Base-by-base conservation (phyloP, 1,140 invertebrate species). In the Temnothorax longispinosus region DNA sequence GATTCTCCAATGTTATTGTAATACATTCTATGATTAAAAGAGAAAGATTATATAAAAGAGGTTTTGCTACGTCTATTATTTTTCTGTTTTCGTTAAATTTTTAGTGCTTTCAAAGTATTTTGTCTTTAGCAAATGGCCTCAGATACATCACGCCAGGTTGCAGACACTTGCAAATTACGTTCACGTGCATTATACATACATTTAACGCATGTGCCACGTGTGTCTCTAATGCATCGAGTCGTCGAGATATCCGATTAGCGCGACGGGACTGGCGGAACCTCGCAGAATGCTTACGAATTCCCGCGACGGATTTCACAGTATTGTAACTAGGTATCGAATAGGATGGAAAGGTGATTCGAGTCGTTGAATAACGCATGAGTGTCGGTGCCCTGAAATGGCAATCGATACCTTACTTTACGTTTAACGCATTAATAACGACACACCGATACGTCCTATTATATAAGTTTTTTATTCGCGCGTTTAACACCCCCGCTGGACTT, bases 231-330 rank as follows among this genome's bases (percentile, higher is more conserved):
- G 67, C 80, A 44, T 60, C 67, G 44, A 52, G 11, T 52, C 47
- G 54, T 38, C 60, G 54, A 27, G 38, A 74, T 74, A 84, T 75
- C 41, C 80, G 80, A 74, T 82, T 84, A 84, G 18, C 50, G 50
- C 35, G 21, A 65, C 27, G 54, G 74, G 60, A 84, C 69, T 54
- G 21, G 64, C 18, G 54, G 62, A 75, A 75, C 32, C 41, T 74
- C 41, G 80, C 13, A 32, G 54, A 62, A 74, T 60, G 32, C 32
- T 54, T 84, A 54, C 69, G 27, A 72, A 74, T 74, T 72, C 27
- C 41, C 80, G 69, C 67, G 10, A n/a, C n/a, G 27, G 52, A 21
- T 50, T 32, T 82, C 78, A 6, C 13, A 3, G 62, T 69, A 54
- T 27, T 65, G n/a, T 71, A 56, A 50, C 78, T 27, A 81, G 35